Evolutionary conservation across 1,140 invertebrate genomes (phyloP).

Genomic region (Galleria mellonella): DNA sequence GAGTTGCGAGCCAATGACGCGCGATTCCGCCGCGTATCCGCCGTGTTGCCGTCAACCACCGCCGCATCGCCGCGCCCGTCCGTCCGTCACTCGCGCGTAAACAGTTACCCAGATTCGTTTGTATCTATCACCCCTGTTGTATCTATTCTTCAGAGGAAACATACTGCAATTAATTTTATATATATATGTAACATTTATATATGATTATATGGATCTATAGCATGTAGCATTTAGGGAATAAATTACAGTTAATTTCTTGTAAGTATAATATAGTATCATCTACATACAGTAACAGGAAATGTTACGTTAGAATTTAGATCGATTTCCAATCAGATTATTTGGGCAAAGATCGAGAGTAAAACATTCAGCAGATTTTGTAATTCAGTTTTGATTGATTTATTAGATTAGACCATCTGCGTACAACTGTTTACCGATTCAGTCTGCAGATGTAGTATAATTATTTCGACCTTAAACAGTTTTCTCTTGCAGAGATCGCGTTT

Average conservation of each 20-base stretch:
- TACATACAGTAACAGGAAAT: too few relatives aligned
- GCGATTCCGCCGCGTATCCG: slow-evolving; percentile 60
- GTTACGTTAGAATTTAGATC: too few relatives aligned
- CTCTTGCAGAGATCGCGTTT: slow-evolving; percentile 56
- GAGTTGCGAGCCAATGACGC: slow-evolving; percentile 54
- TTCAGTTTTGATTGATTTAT: slow-evolving; percentile 3
- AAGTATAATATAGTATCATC: too few relatives aligned
- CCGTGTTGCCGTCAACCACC: slow-evolving; percentile 33
- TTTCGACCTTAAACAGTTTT: slow-evolving; percentile 54
- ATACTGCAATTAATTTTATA: slow-evolving; percentile 4
- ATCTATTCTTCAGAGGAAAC: slow-evolving; percentile 4
- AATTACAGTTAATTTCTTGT: too few relatives aligned
- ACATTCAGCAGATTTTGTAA: neutral
- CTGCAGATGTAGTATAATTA: slow-evolving; percentile 32
- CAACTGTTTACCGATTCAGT: slow-evolving; percentile 2
- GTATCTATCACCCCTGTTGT: slow-evolving; percentile 11
- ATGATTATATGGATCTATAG: neutral
- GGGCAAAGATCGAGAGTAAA: too few relatives aligned
- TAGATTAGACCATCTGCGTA: slow-evolving; percentile 1
- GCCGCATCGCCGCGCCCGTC: slow-evolving; percentile 55
- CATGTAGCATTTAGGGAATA: too few relatives aligned
- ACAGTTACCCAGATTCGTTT: slow-evolving; percentile 48
- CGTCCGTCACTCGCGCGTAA: slow-evolving; percentile 42
- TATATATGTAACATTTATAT: neutral
- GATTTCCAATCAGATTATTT: too few relatives aligned